Percentiles rank a stretch among this genome's conserved stretches.
Conservation (phyloP, 2,888 invertebrate genomes). For the Parnassius glacialis region DNA sequence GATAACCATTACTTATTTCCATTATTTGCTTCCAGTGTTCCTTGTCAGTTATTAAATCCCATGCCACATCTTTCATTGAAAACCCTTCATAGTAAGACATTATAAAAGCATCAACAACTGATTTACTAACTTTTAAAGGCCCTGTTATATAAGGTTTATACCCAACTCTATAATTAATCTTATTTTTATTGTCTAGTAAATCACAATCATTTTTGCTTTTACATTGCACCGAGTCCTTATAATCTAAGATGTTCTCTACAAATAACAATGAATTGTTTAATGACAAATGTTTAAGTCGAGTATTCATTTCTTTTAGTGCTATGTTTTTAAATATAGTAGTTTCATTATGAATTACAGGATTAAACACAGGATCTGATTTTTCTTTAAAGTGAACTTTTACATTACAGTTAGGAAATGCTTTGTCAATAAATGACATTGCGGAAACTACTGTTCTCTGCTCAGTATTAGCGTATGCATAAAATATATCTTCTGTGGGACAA, state of each 20-base stretch:
- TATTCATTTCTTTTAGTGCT: constrained; percentile 51
- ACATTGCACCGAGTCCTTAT: constrained; percentile 56
- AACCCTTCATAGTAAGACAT: constrained; percentile 70
- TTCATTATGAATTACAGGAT: constrained; percentile 59
- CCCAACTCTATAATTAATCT: constrained; percentile 42
- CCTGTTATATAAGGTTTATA: constrained; percentile 57
- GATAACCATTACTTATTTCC: constrained; percentile 52
- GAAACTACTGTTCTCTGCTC: constrained; percentile 61
- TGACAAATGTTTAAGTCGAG: constrained; percentile 42
- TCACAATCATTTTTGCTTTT: constrained; percentile 49
- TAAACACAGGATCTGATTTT: constrained; percentile 55
- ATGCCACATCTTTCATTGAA: constrained; percentile 53
- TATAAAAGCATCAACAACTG: constrained; percentile 62
- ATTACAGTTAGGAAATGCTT: constrained; percentile 59
- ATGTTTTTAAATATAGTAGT: constrained; percentile 46
- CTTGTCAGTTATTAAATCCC: constrained; percentile 49
- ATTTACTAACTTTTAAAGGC: constrained; percentile 63
- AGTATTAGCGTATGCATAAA: constrained; percentile 63
- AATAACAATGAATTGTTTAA: constrained; percentile 48
- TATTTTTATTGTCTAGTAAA: constrained; percentile 49
- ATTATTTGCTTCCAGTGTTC: constrained; percentile 52
- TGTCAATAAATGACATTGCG: constrained; percentile 55
- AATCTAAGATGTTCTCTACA: constrained; percentile 58
- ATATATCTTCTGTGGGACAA: constrained; percentile 51
- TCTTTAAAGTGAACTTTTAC: constrained; percentile 51